Base-by-base conservation (phyloP, 2,113 vertebrate species). In the Misgurnus mizolepis region DNA sequence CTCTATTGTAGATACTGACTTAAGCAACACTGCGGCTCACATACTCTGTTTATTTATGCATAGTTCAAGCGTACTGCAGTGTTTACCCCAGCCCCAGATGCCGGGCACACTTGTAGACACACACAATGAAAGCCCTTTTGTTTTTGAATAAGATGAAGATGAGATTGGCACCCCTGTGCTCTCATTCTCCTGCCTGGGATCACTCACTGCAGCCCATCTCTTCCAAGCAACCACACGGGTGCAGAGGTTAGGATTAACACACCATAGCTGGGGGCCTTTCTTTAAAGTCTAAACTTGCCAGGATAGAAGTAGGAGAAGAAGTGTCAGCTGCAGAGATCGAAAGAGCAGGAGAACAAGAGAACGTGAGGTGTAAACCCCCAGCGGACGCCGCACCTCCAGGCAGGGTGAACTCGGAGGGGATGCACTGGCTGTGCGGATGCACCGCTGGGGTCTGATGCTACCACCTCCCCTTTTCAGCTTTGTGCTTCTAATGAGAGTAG, bases 161-260 rank as follows among this genome's bases (percentile, higher is more conserved):
- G 49, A 70, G 34, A 39, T 11, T 15, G 45, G 47, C 8, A 1
- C 11, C 10, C 8, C 17, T n/a, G 10, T 11, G 49, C 41, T 34
- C 50, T 70, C 4, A 15, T 40, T 71, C 14, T 71, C 60, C 22
- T 79, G 27, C 27, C 22, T 71, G 14, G 69, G 85, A 80, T 80
- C 80, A 75, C 74, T 41, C 82, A 82, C 58, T 72, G 76, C 67
- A 56, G 82, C 88, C 78, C 82, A 83, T 81, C 81, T 83, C 87
- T 83, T 65, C 87, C 86, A 87, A 84, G 77, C 85, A 76, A 82
- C 83, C 85, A 77, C 86, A 82, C 88, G 89, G 85, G 43, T 86
- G 84, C 84, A 90, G 89, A 90, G 84, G 82, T 83, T 78, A 67
- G 83, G 85, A 88, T 91, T 92, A 93, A 89, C 88, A 82, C 87